Conservation (phyloP, 2,113 vertebrate species). For the Pluvialis apricaria region DNA sequence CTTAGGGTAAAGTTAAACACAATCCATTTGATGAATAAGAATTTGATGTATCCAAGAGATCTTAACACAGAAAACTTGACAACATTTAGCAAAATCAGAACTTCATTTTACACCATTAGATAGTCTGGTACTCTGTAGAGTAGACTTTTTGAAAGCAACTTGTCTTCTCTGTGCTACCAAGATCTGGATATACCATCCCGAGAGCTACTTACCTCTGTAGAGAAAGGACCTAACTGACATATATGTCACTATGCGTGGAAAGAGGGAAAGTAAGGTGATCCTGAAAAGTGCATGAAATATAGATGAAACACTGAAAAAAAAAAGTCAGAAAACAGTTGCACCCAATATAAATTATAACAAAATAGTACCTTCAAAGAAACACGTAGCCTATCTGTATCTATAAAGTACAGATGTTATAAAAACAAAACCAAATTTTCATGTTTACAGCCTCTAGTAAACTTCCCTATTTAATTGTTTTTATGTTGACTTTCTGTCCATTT, state of each 20-base stretch:
- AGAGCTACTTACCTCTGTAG: neutral
- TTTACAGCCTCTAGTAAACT: neutral
- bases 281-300: neutral
- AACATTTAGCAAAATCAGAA: neutral
- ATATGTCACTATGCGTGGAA: neutral
- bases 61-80: neutral
- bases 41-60: neutral
- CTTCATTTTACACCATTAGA: neutral
- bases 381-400: neutral
- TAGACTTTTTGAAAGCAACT: neutral
- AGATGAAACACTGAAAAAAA: neutral
- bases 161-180: neutral
- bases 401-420: neutral
- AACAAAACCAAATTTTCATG: neutral
- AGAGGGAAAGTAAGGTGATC: neutral
- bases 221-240: neutral
- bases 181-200: neutral
- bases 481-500: constrained; percentile 58
- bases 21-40: neutral
- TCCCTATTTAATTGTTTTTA: neutral
- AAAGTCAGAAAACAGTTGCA: neutral
- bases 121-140: neutral
- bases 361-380: neutral
- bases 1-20: neutral
- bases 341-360: neutral